Base-by-base conservation (phyloP, 2,797 vertebrate genomes). In the Pagetopsis macropterus region DNA sequence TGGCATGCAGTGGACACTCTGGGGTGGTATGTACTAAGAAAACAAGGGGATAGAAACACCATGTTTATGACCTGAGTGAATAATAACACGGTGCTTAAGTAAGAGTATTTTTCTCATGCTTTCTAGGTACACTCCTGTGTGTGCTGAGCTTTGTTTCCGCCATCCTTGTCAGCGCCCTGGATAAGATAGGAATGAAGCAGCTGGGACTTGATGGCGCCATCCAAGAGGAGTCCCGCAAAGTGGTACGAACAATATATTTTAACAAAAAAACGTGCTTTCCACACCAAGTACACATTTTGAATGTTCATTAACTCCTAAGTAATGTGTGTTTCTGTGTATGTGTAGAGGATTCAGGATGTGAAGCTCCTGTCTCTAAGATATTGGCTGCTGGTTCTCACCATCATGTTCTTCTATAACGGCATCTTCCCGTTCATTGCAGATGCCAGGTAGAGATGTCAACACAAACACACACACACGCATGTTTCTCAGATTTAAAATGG, bases 1-100 rank as follows among this genome's bases (percentile, higher is more conserved):
- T 19, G 96, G 95, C n/a, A 95, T 96, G 81, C 94, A 96, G 87
- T 95, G 95, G 95, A 96, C 94, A 0, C 93, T 96, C 19, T 96
- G 94, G 94, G 95, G 94, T 43, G 94, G 95, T 95, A 83, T 72
- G 92, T 81, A 3, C 12, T 55, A 8, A 37, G 9, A 37, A 16
- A 65, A 23, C 17, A 1, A 76, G 0, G 7, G 5, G 0, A 33
- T 0, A 6, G 52, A 70, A 50, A 66, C 0, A 2, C 44, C 2
- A 19, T 10, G 15, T 23, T 16, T 10, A 16, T 9, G 1, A 0
- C 19, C 4, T 3, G 1, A 57, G 3, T 52, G 10, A 63, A 50
- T 55, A 17, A 40, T 21, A 14, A 45, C 1, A 54, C 11, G 21
- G 43, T 9, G 1, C 48, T 45, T 2, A 12, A 21, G 5, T n/a